Percentiles rank a stretch among this genome's conserved stretches.
Evolutionary conservation across 2,113 vertebrate species (phyloP).

Genomic region (Salvator merianae): DNA sequence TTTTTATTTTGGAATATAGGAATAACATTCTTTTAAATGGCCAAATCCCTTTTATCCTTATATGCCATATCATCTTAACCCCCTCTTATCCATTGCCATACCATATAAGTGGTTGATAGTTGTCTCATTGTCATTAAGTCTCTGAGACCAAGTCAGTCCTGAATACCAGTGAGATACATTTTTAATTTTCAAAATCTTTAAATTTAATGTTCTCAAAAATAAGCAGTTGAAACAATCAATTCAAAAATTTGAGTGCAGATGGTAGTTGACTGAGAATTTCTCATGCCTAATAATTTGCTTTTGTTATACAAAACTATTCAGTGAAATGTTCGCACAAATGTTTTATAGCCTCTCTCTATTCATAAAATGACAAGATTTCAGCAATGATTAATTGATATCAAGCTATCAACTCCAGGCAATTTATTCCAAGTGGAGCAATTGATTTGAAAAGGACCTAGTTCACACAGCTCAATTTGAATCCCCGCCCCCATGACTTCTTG

Average conservation of each 20-base stretch:
- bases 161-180: conserved; percentile 24
- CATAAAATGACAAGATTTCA: conserved; percentile 28
- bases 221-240: conserved; percentile 29
- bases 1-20: conserved; percentile 45
- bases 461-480: neutral
- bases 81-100: conserved; percentile 29
- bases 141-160: conserved; percentile 35
- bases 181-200: conserved; percentile 26
- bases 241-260: conserved; percentile 21
- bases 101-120: conserved; percentile 44
- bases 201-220: conserved; percentile 28
- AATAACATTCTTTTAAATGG: conserved; percentile 52
- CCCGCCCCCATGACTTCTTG: neutral
- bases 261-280: neutral
- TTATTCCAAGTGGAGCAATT: conserved; percentile 10
- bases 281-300: conserved; percentile 23
- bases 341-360: neutral
- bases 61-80: conserved; percentile 42
- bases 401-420: conserved; percentile 18
- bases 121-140: conserved; percentile 44
- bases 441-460: neutral
- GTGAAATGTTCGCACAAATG: conserved; percentile 21
- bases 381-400: conserved; percentile 22
- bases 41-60: conserved; percentile 48
- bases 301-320: conserved; percentile 33